These are phyloP conservation scores for Trachythela sp. DNA, from an alignment of 64 coral and sea anemone species.

Conservation along the genomic window DNA sequence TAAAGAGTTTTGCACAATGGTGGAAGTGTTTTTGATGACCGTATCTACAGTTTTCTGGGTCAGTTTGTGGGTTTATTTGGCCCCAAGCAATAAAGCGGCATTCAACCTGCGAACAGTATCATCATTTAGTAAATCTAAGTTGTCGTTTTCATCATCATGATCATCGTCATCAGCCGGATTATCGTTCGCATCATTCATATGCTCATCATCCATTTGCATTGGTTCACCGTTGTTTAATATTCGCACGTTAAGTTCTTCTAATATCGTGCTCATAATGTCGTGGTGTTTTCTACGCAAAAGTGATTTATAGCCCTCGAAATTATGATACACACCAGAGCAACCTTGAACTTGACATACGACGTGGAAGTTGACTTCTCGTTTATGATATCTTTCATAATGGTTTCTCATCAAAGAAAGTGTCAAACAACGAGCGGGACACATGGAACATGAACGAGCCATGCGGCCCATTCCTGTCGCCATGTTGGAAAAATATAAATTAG, in stretches of 20 bases:
- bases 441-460: no score
- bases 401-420: neutral
- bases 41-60: neutral
- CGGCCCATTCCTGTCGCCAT: no score
- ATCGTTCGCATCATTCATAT: neutral
- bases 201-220: neutral
- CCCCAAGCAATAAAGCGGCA: neutral
- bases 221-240: neutral
- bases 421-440: neutral
- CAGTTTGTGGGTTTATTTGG: neutral
- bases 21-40: neutral
- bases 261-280: neutral
- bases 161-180: neutral
- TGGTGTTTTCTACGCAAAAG: no score
- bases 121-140: neutral
- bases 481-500: no score
- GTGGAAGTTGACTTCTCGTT: neutral
- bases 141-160: neutral
- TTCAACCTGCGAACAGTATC: neutral
- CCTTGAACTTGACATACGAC: neutral
- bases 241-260: neutral
- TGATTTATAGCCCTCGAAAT: slow-evolving; percentile 12
- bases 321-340: neutral
- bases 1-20: neutral
- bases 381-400: neutral